phyloP scores from a whole-genome alignment of 2,797 vertebrate species.

The Vespertilio murinus region DNA sequence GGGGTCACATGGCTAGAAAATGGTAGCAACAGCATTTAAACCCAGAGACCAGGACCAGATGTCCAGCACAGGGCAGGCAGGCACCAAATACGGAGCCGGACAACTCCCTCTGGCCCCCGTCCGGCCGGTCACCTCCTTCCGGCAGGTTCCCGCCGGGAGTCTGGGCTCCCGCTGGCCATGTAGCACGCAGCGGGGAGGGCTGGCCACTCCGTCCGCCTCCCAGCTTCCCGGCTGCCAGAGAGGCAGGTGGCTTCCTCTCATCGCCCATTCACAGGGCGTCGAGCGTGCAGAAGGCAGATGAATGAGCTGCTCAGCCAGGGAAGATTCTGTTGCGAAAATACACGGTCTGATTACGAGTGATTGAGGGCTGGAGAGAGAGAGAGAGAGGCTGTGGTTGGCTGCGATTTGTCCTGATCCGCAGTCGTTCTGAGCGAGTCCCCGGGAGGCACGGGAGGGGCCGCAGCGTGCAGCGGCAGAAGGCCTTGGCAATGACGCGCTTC shows the following conservation, averaged over 20 bases:
- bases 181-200: neutral
- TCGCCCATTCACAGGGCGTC: conserved; percentile 62
- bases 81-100: accelerated
- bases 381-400: neutral
- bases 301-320: conserved; percentile 65
- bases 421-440: conserved; percentile 66
- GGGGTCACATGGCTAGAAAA: neutral
- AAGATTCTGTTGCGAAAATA: conserved; percentile 76
- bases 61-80: accelerated
- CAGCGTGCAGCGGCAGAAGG: neutral
- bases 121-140: neutral
- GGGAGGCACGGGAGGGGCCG: neutral
- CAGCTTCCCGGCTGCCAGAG: neutral
- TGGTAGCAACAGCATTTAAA: neutral
- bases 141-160: neutral
- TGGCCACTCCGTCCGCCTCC: neutral
- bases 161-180: neutral
- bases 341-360: conserved; percentile 73
- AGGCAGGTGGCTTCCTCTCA: conserved; percentile 69
- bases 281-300: conserved; percentile 68
- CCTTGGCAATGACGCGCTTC: neutral
- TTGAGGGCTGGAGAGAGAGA: conserved; percentile 63
- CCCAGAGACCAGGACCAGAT: neutral
- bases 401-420: conserved; percentile 63
- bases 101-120: neutral